Conservation (phyloP, 2,888 invertebrate genomes). For the Busseola fusca region DNA sequence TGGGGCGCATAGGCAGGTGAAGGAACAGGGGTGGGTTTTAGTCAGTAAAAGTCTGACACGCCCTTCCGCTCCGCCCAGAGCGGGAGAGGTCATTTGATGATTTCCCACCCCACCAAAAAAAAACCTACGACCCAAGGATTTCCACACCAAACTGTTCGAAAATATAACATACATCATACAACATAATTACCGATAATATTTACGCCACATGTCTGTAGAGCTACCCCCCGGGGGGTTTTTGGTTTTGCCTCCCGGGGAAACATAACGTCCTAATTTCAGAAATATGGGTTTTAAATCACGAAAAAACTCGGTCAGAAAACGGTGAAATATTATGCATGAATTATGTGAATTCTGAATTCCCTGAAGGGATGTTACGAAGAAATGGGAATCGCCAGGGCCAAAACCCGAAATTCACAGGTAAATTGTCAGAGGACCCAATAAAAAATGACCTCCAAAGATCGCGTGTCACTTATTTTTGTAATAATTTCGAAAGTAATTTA, state of each 20-base stretch:
- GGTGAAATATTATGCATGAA: conserved; percentile 16
- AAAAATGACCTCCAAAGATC: neutral
- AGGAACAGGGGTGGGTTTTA: too few species aligned
- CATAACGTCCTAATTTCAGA: neutral
- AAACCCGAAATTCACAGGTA: neutral
- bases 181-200: neutral
- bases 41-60: too few species aligned
- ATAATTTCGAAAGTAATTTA: conserved; percentile 11
- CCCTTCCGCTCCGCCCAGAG: too few species aligned
- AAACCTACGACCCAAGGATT: too few species aligned
- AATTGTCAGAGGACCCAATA: neutral
- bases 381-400: neutral
- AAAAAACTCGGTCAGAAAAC: neutral
- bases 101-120: too few species aligned
- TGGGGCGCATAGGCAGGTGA: too few species aligned
- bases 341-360: conserved; percentile 25
- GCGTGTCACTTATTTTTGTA: neutral
- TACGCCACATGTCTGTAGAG: neutral
- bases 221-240: too few species aligned
- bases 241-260: too few species aligned
- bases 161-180: too few species aligned
- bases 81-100: too few species aligned
- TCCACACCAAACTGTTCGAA: too few species aligned
- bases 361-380: neutral
- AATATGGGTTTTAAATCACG: neutral